A percentile compares a stretch with the other conserved stretches of the same genome.
Evolutionary conservation across 2,113 vertebrate species (phyloP).

Genomic region (Pungitius pungitius): DNA sequence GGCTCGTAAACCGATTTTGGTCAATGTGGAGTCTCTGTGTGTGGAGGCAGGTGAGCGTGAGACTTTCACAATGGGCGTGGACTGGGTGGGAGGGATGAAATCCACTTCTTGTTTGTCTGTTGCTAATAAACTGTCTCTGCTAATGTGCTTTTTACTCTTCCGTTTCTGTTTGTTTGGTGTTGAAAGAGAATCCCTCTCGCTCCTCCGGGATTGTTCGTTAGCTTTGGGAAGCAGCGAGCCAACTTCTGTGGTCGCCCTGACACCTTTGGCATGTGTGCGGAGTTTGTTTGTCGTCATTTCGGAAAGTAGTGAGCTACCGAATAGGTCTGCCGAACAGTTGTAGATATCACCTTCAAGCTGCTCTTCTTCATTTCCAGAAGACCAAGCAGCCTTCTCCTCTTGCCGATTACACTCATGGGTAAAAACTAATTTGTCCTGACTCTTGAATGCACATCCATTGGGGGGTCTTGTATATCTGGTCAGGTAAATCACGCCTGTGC

Average conservation of each 20-base stretch:
- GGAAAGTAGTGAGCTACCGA: constrained; percentile 31
- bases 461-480: neutral
- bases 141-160: neutral
- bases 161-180: constrained; percentile 26
- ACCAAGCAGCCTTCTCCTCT: neutral
- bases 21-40: neutral
- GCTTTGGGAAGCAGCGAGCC: neutral
- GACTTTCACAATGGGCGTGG: constrained; percentile 61
- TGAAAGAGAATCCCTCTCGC: neutral
- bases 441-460: neutral
- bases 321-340: constrained; percentile 73
- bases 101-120: constrained; percentile 31
- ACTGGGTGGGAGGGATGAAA: constrained; percentile 72
- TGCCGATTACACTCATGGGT: neutral
- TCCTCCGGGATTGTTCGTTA: neutral
- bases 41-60: neutral
- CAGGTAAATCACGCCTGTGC: neutral
- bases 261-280: neutral
- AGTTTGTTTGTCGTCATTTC: neutral
- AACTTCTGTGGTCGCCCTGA: neutral
- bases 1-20: neutral
- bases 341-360: constrained; percentile 46
- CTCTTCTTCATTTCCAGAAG: constrained; percentile 19
- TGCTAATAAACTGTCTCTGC: constrained; percentile 22
- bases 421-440: neutral